A percentile compares a stretch with the other conserved stretches of the same genome.
Evolutionary conservation across 2,113 vertebrate species (phyloP).

Genomic region (Eupsittula cactorum): DNA sequence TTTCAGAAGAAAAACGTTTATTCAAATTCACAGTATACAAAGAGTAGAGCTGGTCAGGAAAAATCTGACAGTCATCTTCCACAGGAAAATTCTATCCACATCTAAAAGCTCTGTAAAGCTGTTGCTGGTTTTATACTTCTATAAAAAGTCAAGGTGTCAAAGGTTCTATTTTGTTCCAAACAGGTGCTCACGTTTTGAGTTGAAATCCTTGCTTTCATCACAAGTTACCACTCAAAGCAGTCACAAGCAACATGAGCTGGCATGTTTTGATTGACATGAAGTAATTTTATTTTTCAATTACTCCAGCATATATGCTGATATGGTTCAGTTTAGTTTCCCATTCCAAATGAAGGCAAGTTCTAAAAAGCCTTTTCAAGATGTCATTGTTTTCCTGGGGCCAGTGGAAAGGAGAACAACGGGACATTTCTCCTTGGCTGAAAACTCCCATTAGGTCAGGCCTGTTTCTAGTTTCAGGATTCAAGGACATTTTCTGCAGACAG

Average conservation of each 20-base stretch:
- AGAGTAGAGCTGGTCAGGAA: background rate
- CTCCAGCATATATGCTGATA: background rate
- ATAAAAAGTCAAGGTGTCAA: background rate
- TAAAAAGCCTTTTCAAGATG: background rate
- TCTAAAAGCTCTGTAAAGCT: background rate
- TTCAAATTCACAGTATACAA: background rate
- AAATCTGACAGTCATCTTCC: background rate
- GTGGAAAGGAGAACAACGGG: background rate
- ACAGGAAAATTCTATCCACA: background rate
- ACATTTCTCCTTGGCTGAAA: background rate
- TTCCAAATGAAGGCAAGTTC: background rate
- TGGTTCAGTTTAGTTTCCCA: background rate
- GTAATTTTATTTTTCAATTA: background rate
- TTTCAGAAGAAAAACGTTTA: background rate
- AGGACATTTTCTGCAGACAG: background rate
- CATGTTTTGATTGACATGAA: conserved; percentile 22
- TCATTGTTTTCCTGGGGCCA: background rate
- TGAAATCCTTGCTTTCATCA: background rate
- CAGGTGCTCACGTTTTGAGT: background rate
- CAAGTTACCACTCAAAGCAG: background rate
- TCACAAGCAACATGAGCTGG: background rate
- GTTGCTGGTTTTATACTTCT: background rate
- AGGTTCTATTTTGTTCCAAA: background rate
- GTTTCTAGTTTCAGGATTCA: background rate
- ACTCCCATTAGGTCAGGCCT: background rate